phyloP scores from a whole-genome alignment of 2,888 invertebrate species.

The Laspeyria flexula region DNA sequence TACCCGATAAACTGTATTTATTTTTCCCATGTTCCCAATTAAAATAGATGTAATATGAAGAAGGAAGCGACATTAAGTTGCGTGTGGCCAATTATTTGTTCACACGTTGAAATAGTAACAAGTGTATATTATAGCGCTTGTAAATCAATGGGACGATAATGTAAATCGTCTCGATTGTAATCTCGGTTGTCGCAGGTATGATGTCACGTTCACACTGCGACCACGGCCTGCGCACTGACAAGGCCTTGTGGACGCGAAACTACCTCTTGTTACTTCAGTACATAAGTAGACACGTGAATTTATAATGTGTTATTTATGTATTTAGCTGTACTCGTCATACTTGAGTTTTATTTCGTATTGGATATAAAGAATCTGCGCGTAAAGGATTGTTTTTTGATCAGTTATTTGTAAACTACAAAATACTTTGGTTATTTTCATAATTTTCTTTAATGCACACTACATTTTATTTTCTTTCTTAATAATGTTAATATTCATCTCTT shows the following conservation, averaged over 20 bases:
- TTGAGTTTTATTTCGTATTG: conserved; percentile 1
- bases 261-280: conserved; percentile 42
- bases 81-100: conserved; percentile 74
- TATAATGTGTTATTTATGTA: conserved; percentile 36
- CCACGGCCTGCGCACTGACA: conserved; percentile 42
- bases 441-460: too few relatives aligned
- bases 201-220: conserved; percentile 60
- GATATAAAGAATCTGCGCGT: background rate
- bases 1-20: conserved; percentile 33
- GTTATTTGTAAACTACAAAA: background rate
- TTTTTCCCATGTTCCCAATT: conserved; percentile 29
- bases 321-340: conserved; percentile 12
- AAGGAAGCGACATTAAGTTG: conserved; percentile 32
- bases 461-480: too few relatives aligned
- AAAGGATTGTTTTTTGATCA: too few relatives aligned
- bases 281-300: conserved; percentile 46
- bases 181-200: conserved; percentile 68
- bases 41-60: conserved; percentile 15
- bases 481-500: too few relatives aligned
- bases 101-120: conserved; percentile 64
- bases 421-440: background rate
- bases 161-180: conserved; percentile 80
- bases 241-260: conserved; percentile 52
- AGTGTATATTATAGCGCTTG: conserved; percentile 52
- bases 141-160: conserved; percentile 81